Evolutionary conservation across 2,888 invertebrate species (phyloP).

Genomic region (Trichacis sp.): DNA sequence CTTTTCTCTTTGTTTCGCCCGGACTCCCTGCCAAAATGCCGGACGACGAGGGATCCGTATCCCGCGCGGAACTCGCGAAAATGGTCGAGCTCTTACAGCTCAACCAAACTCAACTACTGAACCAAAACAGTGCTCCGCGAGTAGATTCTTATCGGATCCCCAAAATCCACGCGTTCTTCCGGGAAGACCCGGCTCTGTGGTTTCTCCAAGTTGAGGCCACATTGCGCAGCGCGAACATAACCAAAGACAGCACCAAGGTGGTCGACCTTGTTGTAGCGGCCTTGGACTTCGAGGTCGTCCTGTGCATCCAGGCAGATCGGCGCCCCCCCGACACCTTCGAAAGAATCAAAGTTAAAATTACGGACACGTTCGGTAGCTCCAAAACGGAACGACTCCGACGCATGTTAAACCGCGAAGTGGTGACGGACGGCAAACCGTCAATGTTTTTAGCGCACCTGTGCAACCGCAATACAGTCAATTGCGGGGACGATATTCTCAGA

Average conservation of each 20-base stretch:
- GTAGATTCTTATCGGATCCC: too few relatives aligned
- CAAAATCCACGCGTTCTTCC: too few relatives aligned
- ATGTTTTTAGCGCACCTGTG: conserved; percentile 3
- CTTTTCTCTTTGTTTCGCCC: too few relatives aligned
- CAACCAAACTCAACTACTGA: too few relatives aligned
- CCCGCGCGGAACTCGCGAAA: too few relatives aligned
- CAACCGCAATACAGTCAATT: not conserved
- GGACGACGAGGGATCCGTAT: too few relatives aligned
- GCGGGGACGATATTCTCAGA: not conserved
- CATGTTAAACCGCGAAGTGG: not conserved
- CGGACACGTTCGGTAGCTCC: not conserved
- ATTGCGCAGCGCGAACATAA: too few relatives aligned
- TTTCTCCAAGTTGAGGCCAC: too few relatives aligned
- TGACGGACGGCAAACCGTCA: conserved; percentile 2
- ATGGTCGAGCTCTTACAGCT: too few relatives aligned
- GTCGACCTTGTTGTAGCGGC: not conserved
- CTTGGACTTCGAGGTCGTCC: not conserved
- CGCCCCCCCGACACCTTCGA: not conserved
- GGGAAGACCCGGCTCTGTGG: too few relatives aligned
- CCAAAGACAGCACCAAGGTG: not conserved
- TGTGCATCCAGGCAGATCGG: not conserved
- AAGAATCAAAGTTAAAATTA: not conserved
- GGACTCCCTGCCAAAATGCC: too few relatives aligned
- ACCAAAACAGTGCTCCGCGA: too few relatives aligned
- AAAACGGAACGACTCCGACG: not conserved